Base-by-base conservation (phyloP, 2,113 vertebrate genomes). In the Apteryx mantelli region DNA sequence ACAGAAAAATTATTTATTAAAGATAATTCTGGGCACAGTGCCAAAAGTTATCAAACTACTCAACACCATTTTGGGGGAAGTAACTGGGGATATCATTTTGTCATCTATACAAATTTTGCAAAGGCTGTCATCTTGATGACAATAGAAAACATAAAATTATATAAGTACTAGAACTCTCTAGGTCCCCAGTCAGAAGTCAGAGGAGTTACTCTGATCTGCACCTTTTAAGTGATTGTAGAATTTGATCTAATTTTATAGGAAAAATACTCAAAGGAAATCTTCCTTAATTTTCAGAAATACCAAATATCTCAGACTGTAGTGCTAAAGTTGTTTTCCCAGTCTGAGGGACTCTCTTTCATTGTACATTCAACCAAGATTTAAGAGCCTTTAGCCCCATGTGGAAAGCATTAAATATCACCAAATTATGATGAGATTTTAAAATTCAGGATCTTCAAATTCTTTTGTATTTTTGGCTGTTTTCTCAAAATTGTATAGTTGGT, bases 1-100 rank as follows among this genome's bases (percentile, higher is more conserved):
- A 20, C 12, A 88, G 42, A 46, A 92, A 94, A 88, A 93, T 66
- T 83, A 92, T 89, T 95, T 95, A 88, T 95, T 95, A 79, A 93
- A 87, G n/a, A 66, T 56, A 97, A 77, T 95, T 73, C 91, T 94
- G 64, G 80, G 86, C 56, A 86, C 48, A n/a, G 19, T 44, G 36
- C 53, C 91, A 94, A 82, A 71, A 73, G 19, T 91, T 97, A 75
- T 94, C 95, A 82, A 75, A 22, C 5, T 75, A 89, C 93, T 97
- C 94, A 88, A 95, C 95, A 95, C 21, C 2, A 26, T 88, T 90
- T 91, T 22, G 40, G 34, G 70, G 44, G 32, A 69, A 86, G 75
- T 63, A 91, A 44, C 53, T 74, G 69, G 17, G 20, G 18, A 81
- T 92, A 53, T 65, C 74, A 70, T 92, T 96, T 86, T 92, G 56